phyloP scores from a whole-genome alignment of 2,888 invertebrate genomes.

The Phyllotreta striolata region DNA sequence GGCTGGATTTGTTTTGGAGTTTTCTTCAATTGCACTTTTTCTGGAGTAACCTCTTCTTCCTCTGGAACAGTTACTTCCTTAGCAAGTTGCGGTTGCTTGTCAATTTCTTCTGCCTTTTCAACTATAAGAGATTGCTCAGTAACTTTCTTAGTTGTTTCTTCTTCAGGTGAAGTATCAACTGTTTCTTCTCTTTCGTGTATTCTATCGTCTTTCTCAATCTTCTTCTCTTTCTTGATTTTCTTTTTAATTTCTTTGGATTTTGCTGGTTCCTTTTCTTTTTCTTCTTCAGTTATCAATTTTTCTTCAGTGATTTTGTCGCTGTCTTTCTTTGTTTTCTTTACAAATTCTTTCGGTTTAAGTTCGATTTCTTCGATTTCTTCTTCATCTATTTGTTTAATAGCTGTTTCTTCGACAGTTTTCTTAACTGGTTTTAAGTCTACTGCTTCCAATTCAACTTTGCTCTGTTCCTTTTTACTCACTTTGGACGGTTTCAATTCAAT shows the following conservation, averaged over 20 bases:
- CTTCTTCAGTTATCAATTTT: no score
- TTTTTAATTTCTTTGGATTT: no score
- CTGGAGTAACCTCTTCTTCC: slow-evolving; percentile 66
- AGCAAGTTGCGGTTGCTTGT: slow-evolving; percentile 49
- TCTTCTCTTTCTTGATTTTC: slow-evolving; percentile 47
- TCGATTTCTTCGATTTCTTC: slow-evolving; percentile 32
- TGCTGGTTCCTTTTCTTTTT: no score
- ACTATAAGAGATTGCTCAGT: slow-evolving; percentile 29
- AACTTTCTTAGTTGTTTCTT: slow-evolving; percentile 19
- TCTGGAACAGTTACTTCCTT: slow-evolving; percentile 62
- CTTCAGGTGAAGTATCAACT: slow-evolving; percentile 32
- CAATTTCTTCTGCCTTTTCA: slow-evolving; percentile 19
- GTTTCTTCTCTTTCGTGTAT: slow-evolving; percentile 39
- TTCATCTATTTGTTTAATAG: not conserved
- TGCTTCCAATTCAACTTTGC: slow-evolving; percentile 41
- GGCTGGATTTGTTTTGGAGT: slow-evolving; percentile 46
- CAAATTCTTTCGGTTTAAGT: slow-evolving; percentile 61
- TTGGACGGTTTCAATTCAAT: slow-evolving; percentile 62
- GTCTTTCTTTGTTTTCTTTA: slow-evolving; percentile 49
- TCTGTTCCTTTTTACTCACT: slow-evolving; percentile 57
- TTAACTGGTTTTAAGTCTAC: slow-evolving; percentile 43
- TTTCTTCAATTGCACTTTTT: slow-evolving; percentile 61
- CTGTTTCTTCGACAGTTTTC: slow-evolving; percentile 4
- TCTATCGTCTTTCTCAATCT: slow-evolving; percentile 40
- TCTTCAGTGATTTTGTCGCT: slow-evolving; percentile 23